Percentiles rank a stretch among this genome's conserved stretches.
Conservation (phyloP, 2,113 vertebrate genomes). For the Ranitomeya variabilis region DNA sequence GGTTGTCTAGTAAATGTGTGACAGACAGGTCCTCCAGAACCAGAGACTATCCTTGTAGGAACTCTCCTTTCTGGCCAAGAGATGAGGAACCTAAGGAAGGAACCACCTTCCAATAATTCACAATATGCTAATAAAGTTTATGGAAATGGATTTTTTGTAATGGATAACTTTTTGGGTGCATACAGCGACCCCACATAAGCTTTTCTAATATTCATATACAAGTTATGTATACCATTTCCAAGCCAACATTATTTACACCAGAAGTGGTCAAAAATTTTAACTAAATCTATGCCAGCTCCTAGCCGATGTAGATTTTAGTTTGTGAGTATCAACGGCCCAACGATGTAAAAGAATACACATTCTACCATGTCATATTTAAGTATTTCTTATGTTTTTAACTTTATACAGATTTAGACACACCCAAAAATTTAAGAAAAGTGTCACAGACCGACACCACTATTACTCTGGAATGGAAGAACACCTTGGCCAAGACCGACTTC, state of each 20-base stretch:
- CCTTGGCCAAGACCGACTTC: constrained; percentile 76
- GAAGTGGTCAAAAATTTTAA: no score
- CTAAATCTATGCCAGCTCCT: no score
- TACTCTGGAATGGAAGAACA: constrained; percentile 93
- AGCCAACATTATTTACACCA: background rate
- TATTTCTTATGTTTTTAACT: background rate
- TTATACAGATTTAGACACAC: constrained; percentile 86
- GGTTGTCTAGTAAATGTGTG: no score
- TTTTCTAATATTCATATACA: background rate
- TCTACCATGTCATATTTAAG: background rate
- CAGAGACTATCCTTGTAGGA: no score
- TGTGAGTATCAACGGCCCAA: no score
- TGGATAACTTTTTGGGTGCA: background rate
- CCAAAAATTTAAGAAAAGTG: constrained; percentile 80
- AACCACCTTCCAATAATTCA: no score
- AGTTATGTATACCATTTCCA: background rate
- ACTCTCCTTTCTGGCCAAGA: no score
- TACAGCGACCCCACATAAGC: background rate
- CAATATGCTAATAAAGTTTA: no score
- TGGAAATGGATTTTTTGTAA: background rate
- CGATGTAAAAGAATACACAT: background rate
- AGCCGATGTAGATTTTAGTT: no score
- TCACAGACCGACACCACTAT: constrained; percentile 90
- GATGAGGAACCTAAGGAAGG: no score
- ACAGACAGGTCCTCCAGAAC: no score